Percentiles rank a stretch among this genome's conserved stretches.
These are phyloP conservation scores for Pseudochaenichthys georgianus DNA, from an alignment of 2,797 vertebrate species.

Conservation along the genomic window DNA sequence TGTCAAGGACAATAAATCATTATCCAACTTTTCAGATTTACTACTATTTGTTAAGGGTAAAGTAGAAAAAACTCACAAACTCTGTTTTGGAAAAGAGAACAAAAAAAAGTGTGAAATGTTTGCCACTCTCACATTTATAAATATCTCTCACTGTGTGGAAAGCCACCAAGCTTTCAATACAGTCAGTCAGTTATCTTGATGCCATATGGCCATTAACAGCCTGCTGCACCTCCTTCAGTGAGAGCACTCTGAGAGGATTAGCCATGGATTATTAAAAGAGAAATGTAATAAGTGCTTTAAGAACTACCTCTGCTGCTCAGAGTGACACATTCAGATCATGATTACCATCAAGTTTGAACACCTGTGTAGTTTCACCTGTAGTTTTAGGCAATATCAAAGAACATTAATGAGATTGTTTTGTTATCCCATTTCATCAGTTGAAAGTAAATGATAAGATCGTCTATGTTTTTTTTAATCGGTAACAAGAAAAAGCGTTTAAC, in stretches of 20 bases:
- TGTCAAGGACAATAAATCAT: neutral
- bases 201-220: slow-evolving; percentile 29
- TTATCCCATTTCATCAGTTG: neutral
- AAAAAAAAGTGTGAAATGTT: neutral
- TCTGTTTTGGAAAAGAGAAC: slow-evolving; percentile 1
- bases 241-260: neutral
- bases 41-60: neutral
- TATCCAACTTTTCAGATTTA: neutral
- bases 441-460: neutral
- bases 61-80: neutral
- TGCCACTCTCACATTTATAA: slow-evolving; percentile 14
- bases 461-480: neutral
- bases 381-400: neutral
- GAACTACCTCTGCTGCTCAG: neutral
- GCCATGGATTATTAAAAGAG: neutral
- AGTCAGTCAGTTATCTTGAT: neutral
- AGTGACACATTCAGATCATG: neutral
- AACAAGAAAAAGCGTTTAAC: neutral
- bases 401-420: neutral
- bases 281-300: neutral
- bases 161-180: neutral
- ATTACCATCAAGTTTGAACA: neutral
- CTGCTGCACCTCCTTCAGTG: slow-evolving; percentile 10
- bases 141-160: slow-evolving; percentile 4
- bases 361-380: neutral